These are phyloP conservation scores for Echeneis naucrates DNA, from an alignment of 2,797 vertebrate species.

Conservation along the genomic window DNA sequence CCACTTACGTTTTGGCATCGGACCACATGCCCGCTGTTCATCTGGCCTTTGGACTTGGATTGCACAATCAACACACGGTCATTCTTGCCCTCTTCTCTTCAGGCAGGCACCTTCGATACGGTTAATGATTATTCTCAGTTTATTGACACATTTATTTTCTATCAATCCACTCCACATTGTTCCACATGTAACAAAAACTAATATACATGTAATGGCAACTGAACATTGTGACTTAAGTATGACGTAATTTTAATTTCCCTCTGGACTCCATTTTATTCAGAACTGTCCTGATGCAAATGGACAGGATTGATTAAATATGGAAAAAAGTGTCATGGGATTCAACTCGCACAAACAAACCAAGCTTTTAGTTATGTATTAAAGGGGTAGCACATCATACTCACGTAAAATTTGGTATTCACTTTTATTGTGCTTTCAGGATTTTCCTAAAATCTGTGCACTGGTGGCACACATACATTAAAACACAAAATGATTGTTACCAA, in stretches of 20 bases:
- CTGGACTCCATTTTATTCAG: not conserved
- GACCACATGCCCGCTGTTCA: slow-evolving; percentile 26
- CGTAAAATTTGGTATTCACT: slow-evolving; percentile 65
- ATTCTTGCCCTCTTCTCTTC: slow-evolving; percentile 6
- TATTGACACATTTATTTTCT: not conserved
- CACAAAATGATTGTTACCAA: slow-evolving; percentile 65
- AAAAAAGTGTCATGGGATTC: not conserved
- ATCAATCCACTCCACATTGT: not conserved
- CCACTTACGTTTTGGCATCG: slow-evolving; percentile 33
- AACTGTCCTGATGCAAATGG: no score
- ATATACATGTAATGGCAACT: not conserved
- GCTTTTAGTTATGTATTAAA: not conserved
- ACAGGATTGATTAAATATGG: not conserved
- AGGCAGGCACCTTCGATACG: not conserved
- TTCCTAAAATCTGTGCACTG: slow-evolving; percentile 59
- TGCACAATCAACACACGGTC: slow-evolving; percentile 5
- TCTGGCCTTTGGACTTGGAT: slow-evolving; percentile 27
- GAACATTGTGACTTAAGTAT: not conserved
- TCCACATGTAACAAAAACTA: not conserved
- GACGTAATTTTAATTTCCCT: no score
- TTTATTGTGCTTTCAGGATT: slow-evolving; percentile 70
- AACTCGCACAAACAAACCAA: not conserved
- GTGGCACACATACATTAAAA: slow-evolving; percentile 66
- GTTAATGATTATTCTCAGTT: not conserved
- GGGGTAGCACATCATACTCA: slow-evolving; percentile 18